A percentile compares a stretch with the other conserved stretches of the same genome.
phyloP scores from a whole-genome alignment of 2,888 invertebrate genomes.

The Gari tellinella region DNA sequence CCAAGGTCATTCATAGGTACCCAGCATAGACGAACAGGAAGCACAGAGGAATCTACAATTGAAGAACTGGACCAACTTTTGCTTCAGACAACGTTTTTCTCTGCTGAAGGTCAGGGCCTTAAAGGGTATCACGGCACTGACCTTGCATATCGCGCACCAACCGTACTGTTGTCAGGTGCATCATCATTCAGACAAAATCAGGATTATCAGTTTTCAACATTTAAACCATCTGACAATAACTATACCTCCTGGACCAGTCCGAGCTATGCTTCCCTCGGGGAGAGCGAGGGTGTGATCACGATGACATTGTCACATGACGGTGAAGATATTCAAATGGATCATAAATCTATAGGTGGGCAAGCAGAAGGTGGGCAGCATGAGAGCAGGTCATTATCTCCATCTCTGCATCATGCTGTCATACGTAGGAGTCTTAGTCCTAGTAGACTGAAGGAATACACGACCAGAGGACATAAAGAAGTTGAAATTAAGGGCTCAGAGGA shows the following conservation, averaged over 20 bases:
- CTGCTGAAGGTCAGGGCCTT: conserved; percentile 12
- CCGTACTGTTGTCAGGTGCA: conserved; percentile 48
- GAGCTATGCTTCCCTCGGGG: conserved; percentile 15
- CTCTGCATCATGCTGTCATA: conserved; percentile 48
- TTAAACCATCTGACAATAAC: conserved; percentile 64
- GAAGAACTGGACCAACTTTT: conserved; percentile 50
- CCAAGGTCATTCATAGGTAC: conserved; percentile 4
- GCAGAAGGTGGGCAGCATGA: conserved; percentile 17
- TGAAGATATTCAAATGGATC: conserved; percentile 58
- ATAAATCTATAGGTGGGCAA: conserved; percentile 47
- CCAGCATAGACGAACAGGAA: conserved; percentile 7
- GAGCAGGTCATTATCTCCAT: conserved; percentile 9
- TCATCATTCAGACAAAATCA: conserved; percentile 46
- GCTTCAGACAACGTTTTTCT: conserved; percentile 46
- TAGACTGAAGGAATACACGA: conserved; percentile 48
- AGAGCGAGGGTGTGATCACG: conserved; percentile 41
- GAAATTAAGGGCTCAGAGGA: conserved; percentile 34
- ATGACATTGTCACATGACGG: conserved; percentile 56
- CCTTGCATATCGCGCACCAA: conserved; percentile 65
- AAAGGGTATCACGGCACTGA: conserved; percentile 29
- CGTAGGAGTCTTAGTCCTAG: conserved; percentile 53
- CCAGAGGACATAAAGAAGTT: conserved; percentile 37
- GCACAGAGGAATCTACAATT: conserved; percentile 38
- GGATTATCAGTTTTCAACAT: conserved; percentile 65
- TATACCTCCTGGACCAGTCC: conserved; percentile 29